Evolutionary conservation across 2,888 invertebrate genomes (phyloP).

Genomic region (Caenorhabditis sp.): DNA sequence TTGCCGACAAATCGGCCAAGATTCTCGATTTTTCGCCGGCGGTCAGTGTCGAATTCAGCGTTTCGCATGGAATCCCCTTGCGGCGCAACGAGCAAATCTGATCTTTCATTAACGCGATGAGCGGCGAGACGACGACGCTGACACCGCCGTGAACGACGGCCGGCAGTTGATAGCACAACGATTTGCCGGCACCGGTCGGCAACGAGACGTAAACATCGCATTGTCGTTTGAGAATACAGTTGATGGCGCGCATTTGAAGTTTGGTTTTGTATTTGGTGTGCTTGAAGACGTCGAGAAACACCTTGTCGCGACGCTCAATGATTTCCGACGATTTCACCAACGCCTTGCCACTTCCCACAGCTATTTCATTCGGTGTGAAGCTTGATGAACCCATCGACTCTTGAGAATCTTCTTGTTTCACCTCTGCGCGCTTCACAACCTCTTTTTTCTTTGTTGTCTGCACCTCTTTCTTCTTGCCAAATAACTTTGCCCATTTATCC

Average conservation of each 20-base stretch:
- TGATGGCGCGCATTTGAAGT: slow-evolving; percentile 57
- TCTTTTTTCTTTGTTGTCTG: neutral
- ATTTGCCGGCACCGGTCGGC: slow-evolving; percentile 97
- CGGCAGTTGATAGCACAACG: slow-evolving; percentile 94
- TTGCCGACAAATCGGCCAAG: slow-evolving; percentile 72
- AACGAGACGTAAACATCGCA: slow-evolving; percentile 93
- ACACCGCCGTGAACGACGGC: slow-evolving; percentile 83
- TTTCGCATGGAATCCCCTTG: slow-evolving; percentile 83
- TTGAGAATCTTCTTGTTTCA: neutral
- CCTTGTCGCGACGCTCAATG: slow-evolving; percentile 36
- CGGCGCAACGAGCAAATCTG: slow-evolving; percentile 81
- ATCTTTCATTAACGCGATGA: slow-evolving; percentile 92
- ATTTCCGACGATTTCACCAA: slow-evolving; percentile 33
- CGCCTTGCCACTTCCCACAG: slow-evolving; percentile 23
- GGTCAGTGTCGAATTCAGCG: slow-evolving; percentile 90
- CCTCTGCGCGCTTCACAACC: neutral
- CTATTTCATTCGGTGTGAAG: slow-evolving; percentile 20
- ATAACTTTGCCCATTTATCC: neutral
- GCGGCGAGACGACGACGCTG: slow-evolving; percentile 91
- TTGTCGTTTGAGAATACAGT: slow-evolving; percentile 70
- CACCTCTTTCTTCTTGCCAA: neutral
- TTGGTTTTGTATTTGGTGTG: slow-evolving; percentile 58
- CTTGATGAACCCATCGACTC: neutral
- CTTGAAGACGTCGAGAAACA: slow-evolving; percentile 48
- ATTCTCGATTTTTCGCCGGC: slow-evolving; percentile 81